These are phyloP conservation scores for Antheraea mylitta DNA, from an alignment of 1,140 invertebrate genomes.

Conservation along the genomic window DNA sequence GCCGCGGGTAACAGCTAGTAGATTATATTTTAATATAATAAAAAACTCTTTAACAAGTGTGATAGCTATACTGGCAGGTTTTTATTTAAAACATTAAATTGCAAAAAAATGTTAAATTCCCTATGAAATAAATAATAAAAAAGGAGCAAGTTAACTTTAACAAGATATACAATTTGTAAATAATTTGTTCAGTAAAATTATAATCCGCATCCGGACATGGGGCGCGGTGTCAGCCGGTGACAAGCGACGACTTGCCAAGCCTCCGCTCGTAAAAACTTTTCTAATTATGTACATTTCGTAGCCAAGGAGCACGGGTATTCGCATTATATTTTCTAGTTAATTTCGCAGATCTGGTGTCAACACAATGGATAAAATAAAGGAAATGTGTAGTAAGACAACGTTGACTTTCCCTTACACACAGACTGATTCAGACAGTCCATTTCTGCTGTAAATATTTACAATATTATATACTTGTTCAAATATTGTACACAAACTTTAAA, in stretches of 20 bases:
- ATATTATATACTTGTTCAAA: too few relatives aligned
- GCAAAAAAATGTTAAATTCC: neutral
- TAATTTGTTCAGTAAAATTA: conserved; percentile 69
- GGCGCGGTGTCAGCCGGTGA: conserved; percentile 68
- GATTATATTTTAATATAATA: too few relatives aligned
- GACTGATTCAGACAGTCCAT: too few relatives aligned
- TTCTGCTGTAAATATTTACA: too few relatives aligned
- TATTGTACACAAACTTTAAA: too few relatives aligned
- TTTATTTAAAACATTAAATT: too few relatives aligned
- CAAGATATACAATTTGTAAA: conserved; percentile 64
- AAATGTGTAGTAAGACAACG: neutral
- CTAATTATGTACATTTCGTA: conserved; percentile 77
- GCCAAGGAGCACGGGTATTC: conserved; percentile 63
- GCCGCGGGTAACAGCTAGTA: too few relatives aligned
- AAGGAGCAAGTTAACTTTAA: conserved; percentile 18
- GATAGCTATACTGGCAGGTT: too few relatives aligned
- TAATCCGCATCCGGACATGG: conserved; percentile 58
- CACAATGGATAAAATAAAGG: conserved; percentile 7
- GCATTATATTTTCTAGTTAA: conserved; percentile 68
- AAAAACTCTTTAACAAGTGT: too few relatives aligned
- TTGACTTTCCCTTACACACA: too few relatives aligned
- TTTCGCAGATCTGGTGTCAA: conserved; percentile 47
- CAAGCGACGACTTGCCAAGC: conserved; percentile 59
- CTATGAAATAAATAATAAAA: conserved; percentile 3
- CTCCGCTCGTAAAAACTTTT: conserved; percentile 73